Percentiles rank a stretch among this genome's conserved stretches.
Conservation (phyloP, 1,140 invertebrate species). For the Onthophagus taurus region DNA sequence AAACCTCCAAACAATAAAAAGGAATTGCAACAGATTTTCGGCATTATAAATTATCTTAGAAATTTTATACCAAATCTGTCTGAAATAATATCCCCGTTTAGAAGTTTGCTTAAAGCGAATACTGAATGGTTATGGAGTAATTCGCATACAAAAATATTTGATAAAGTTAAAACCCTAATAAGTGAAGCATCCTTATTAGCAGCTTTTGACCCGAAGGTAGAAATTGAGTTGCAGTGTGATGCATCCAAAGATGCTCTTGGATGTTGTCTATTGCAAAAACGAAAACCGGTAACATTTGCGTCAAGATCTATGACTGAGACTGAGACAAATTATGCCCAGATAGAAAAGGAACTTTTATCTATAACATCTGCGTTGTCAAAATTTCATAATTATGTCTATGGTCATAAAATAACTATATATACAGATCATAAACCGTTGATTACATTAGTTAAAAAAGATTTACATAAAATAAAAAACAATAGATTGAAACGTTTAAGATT, state of each 20-base stretch:
- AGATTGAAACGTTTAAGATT: slow-evolving; percentile 8
- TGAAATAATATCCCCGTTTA: slow-evolving; percentile 8
- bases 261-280: slow-evolving; percentile 25
- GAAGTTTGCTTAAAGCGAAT: slow-evolving; percentile 6
- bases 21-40: slow-evolving; percentile 8
- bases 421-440: slow-evolving; percentile 11
- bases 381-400: slow-evolving; percentile 10
- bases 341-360: slow-evolving; percentile 7
- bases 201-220: slow-evolving; percentile 20
- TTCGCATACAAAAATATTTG: not conserved
- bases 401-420: slow-evolving; percentile 1
- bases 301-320: slow-evolving; percentile 27
- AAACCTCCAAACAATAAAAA: slow-evolving; percentile 2
- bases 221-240: slow-evolving; percentile 26
- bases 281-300: slow-evolving; percentile 30
- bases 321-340: slow-evolving; percentile 35
- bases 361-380: slow-evolving; percentile 2
- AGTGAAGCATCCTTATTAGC: slow-evolving; percentile 3
- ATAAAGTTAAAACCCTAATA: slow-evolving; percentile 2
- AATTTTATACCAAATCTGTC: slow-evolving; percentile 8
- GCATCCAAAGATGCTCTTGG: slow-evolving; percentile 28
- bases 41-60: slow-evolving; percentile 9
- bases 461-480: slow-evolving; percentile 6
- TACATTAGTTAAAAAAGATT: slow-evolving; percentile 6
- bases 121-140: not conserved